These are phyloP conservation scores for Agapostemon virescens DNA, from an alignment of 2,888 invertebrate species.

Conservation along the genomic window DNA sequence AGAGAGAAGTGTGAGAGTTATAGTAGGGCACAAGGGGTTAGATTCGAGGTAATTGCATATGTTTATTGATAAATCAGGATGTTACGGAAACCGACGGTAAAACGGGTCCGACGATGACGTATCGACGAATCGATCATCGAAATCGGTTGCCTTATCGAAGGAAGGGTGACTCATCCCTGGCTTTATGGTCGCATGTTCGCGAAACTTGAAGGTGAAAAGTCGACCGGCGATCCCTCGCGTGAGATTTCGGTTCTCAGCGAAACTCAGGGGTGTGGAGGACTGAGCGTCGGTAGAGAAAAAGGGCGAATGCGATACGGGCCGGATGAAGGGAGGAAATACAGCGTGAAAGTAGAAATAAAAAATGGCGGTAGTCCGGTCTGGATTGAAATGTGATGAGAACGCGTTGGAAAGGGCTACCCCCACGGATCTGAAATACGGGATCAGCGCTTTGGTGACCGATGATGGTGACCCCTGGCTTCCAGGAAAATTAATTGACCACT, in stretches of 20 bases:
- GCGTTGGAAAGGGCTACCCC: not conserved
- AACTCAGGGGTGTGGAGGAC: slow-evolving; percentile 14
- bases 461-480: not conserved
- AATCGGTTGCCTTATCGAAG: slow-evolving; percentile 54
- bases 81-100: too few relatives aligned
- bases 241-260: slow-evolving; percentile 61
- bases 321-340: not conserved
- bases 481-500: slow-evolving; percentile 12
- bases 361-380: not conserved
- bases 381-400: not conserved
- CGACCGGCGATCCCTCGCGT: slow-evolving; percentile 63
- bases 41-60: too few relatives aligned
- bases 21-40: too few relatives aligned
- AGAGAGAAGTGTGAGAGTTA: too few relatives aligned
- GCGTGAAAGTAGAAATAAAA: slow-evolving; percentile 8
- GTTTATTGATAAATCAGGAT: too few relatives aligned
- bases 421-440: not conserved
- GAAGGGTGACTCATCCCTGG: slow-evolving; percentile 17
- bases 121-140: slow-evolving; percentile 67
- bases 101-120: slow-evolving; percentile 22
- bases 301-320: slow-evolving; percentile 12
- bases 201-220: slow-evolving; percentile 64
- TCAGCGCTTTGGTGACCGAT: slow-evolving; percentile 19
- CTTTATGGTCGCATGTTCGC: slow-evolving; percentile 19
- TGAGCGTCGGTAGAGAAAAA: slow-evolving; percentile 8